These are phyloP conservation scores for Nipponia nippon DNA, from an alignment of 2,113 vertebrate genomes.

Conservation along the genomic window DNA sequence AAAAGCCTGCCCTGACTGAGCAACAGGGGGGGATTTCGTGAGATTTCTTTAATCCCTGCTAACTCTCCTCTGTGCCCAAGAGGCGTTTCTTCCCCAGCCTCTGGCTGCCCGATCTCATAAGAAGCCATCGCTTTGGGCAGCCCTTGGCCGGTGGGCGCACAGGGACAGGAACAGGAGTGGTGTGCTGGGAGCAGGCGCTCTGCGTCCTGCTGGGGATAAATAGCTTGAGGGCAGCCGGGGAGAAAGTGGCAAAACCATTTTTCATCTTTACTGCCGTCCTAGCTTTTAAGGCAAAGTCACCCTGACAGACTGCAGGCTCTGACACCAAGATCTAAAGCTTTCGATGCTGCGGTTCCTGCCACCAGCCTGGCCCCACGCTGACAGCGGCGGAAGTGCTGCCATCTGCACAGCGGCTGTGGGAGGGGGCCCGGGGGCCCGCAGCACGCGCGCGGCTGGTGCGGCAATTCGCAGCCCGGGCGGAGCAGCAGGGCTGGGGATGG, in stretches of 20 bases:
- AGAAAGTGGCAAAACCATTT: neutral
- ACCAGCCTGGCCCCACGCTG: neutral
- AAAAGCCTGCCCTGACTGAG: neutral
- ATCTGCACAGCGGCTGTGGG: neutral
- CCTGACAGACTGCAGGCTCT: neutral
- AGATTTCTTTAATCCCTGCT: neutral
- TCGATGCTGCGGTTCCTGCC: neutral
- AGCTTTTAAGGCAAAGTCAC: constrained; percentile 7
- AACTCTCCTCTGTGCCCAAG: neutral
- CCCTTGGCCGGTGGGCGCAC: neutral
- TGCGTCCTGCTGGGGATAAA: neutral
- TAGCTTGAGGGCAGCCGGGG: neutral
- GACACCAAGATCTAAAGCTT: neutral
- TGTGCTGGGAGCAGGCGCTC: neutral
- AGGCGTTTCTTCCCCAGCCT: neutral
- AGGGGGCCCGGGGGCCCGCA: neutral
- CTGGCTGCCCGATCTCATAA: neutral
- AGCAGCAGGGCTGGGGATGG: neutral
- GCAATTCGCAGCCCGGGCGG: rapidly evolving
- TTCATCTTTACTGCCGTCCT: neutral
- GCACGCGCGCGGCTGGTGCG: rapidly evolving
- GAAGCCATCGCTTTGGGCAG: neutral
- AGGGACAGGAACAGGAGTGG: neutral
- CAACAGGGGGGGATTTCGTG: rapidly evolving
- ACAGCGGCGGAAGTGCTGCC: rapidly evolving